These are phyloP conservation scores for Radopholus similis DNA, from an alignment of 1,140 invertebrate genomes.

Conservation along the genomic window DNA sequence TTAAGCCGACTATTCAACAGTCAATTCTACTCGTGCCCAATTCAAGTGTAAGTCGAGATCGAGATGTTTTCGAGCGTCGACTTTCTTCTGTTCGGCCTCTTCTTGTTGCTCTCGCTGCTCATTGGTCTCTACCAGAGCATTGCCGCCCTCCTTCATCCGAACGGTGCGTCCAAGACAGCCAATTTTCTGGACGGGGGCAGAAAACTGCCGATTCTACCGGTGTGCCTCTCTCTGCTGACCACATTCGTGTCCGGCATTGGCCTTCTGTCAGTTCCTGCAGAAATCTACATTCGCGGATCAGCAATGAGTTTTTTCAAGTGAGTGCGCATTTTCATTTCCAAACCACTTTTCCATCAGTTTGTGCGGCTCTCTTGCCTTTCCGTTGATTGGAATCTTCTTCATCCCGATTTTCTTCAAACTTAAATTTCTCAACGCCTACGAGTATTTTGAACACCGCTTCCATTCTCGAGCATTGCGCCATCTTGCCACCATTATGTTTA, in stretches of 20 bases:
- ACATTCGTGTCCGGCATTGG: conserved; percentile 53
- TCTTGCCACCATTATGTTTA: conserved; percentile 53
- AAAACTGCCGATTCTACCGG: conserved; percentile 49
- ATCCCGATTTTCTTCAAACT: conserved; percentile 45
- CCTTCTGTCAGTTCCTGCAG: conserved; percentile 45
- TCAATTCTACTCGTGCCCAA: conserved; percentile 2
- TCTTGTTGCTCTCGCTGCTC: conserved; percentile 55
- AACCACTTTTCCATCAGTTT: too few relatives aligned
- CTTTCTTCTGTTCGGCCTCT: conserved; percentile 59
- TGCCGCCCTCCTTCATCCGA: not conserved
- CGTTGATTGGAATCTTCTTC: conserved; percentile 43
- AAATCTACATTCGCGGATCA: conserved; percentile 51
- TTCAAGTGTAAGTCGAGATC: not conserved
- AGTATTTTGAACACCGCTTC: conserved; percentile 55
- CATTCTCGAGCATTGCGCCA: conserved; percentile 39
- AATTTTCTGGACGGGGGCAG: conserved; percentile 55
- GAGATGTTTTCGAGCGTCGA: conserved; percentile 49
- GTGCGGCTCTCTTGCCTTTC: conserved; percentile 25
- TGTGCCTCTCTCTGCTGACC: conserved; percentile 56
- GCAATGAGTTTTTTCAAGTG: conserved; percentile 32
- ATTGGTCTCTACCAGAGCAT: conserved; percentile 60
- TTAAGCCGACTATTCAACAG: too few relatives aligned
- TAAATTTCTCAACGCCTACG: conserved; percentile 53
- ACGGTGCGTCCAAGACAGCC: conserved; percentile 37
- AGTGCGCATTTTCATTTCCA: too few relatives aligned